Evolutionary conservation across 2,113 vertebrate species (phyloP).

Genomic region (Lynx canadensis): DNA sequence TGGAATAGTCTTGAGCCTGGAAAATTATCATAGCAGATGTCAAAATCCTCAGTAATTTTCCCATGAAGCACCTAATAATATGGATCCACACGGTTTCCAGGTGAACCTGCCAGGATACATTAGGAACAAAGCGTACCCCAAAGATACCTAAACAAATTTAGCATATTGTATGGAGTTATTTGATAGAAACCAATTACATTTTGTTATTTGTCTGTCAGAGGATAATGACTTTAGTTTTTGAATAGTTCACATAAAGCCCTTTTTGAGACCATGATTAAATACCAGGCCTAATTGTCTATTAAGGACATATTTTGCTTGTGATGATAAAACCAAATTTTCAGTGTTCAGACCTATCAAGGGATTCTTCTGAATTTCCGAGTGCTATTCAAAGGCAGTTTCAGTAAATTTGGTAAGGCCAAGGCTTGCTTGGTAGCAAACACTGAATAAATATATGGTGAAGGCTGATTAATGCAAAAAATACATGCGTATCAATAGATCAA

Average conservation of each 20-base stretch:
- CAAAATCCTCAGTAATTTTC: neutral
- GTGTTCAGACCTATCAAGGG: neutral
- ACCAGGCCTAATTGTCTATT: slow-evolving; percentile 20
- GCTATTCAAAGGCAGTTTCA: neutral
- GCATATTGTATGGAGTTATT: neutral
- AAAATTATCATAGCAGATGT: slow-evolving; percentile 55
- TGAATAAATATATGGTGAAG: neutral
- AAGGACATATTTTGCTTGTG: slow-evolving; percentile 45
- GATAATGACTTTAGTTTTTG: slow-evolving; percentile 35
- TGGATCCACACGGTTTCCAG: neutral
- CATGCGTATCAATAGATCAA: neutral
- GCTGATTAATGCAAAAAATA: neutral
- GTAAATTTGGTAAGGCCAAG: neutral
- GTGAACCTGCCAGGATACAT: slow-evolving; percentile 3
- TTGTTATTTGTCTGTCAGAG: slow-evolving; percentile 29
- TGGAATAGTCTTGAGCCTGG: neutral
- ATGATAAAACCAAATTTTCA: slow-evolving; percentile 48
- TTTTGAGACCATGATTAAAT: slow-evolving; percentile 66
- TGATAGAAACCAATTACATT: slow-evolving; percentile 15
- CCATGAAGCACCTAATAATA: slow-evolving; percentile 20
- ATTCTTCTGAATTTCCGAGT: neutral
- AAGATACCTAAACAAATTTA: slow-evolving; percentile 25
- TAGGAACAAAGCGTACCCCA: neutral
- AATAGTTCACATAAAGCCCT: neutral
- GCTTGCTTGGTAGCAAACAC: neutral